A percentile compares a stretch with the other conserved stretches of the same genome.
phyloP scores from a whole-genome alignment of 1,140 invertebrate species.

The Lucilia cuprina region DNA sequence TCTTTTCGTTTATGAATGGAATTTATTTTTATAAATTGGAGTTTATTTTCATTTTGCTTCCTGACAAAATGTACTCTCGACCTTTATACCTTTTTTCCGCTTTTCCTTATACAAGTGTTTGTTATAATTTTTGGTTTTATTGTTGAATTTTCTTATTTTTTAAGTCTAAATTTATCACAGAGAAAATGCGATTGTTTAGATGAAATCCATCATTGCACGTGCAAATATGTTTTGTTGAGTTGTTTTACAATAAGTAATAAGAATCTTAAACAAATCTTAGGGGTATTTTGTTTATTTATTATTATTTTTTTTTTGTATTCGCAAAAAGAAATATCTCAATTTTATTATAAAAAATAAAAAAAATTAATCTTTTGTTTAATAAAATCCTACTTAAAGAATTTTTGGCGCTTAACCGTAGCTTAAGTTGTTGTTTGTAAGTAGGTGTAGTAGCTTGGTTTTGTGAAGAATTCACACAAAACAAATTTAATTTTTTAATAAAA shows the following conservation, averaged over 20 bases:
- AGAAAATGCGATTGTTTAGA: neutral
- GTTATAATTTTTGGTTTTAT: neutral
- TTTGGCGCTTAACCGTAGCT: neutral
- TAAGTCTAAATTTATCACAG: too few relatives aligned
- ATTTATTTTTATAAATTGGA: neutral
- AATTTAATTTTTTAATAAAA: neutral
- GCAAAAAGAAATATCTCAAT: neutral
- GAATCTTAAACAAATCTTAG: neutral
- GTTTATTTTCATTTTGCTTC: neutral
- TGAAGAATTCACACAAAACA: too few relatives aligned
- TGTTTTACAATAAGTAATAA: neutral
- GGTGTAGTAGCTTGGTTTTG: too few relatives aligned
- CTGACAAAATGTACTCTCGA: neutral
- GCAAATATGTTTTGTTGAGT: neutral
- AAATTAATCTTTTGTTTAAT: neutral
- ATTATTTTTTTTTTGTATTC: neutral
- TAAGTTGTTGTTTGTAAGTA: too few relatives aligned
- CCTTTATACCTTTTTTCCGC: neutral
- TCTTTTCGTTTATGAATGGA: neutral
- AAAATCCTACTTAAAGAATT: neutral
- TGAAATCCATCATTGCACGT: neutral
- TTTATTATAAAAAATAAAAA: neutral
- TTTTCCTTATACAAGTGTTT: neutral
- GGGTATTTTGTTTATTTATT: neutral
- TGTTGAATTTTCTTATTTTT: neutral